Base-by-base conservation (phyloP, 1,140 invertebrate genomes). In the Musca domestica region DNA sequence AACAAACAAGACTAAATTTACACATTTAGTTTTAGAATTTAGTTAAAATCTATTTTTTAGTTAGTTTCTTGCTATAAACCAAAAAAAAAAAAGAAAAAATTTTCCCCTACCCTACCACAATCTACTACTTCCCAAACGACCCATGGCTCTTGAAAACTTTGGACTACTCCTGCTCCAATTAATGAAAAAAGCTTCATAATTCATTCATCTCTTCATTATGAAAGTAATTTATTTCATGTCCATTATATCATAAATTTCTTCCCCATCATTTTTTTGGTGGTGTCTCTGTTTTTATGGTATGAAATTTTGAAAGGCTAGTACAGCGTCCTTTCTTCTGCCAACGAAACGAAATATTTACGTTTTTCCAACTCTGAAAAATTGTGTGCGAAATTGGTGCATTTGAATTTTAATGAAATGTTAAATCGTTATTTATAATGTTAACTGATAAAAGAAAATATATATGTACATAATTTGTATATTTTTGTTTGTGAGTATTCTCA, bases 11-110 rank as follows among this genome's bases (percentile, higher is more conserved):
- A 61, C 54, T 61, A 61, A 34, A 34, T 61, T 61, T 61, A 17
- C n/a, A 61, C 12, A 41, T 41, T 61, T 61, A 61, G 56, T 61
- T 61, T 61, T 61, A 61, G 56, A 41, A 61, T 34, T 61, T 61
- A 61, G 56, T 61, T n/a, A 61, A 34, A 12, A 34, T 34, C 17
- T 41, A 34, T 61, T 20, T 34, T 61, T 61, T 9, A 51, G 20
- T 51, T 51, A 61, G 17, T 61, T 61, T 25, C 23, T 61, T 61
- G 56, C 56, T 61, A 34, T 34, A 61, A 61, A 61, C 56, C 56
- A 61, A 61, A 61, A 61, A 58, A 52, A 20, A 2, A 54, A 27
- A 7, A 5, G 25, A 54, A n/a, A 56, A 56, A 56, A n/a, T 41
- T 41, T 56, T 14, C 54, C 14, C n/a, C 25, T n/a, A 14, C 54